phyloP scores from a whole-genome alignment of 2,113 vertebrate genomes.

The Protobothrops mucrosquamatus region DNA sequence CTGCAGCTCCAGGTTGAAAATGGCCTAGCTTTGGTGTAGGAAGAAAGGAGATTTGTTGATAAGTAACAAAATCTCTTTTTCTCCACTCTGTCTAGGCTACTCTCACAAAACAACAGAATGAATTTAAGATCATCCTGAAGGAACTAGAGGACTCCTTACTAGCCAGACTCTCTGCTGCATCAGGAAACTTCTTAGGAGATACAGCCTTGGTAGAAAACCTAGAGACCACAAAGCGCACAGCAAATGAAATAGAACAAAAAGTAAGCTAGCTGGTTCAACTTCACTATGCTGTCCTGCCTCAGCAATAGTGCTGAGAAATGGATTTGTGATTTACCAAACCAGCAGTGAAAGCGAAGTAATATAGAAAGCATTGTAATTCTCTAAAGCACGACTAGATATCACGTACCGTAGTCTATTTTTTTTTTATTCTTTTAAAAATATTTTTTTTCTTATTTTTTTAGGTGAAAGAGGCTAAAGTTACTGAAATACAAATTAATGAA shows the following conservation, averaged over 20 bases:
- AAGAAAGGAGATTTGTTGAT: not conserved
- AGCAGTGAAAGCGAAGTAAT: not conserved
- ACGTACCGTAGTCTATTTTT: rapidly evolving
- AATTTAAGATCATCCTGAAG: slow-evolving; percentile 75
- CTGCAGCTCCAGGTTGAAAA: not conserved
- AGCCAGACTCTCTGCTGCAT: slow-evolving; percentile 66
- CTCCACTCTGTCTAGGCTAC: slow-evolving; percentile 52
- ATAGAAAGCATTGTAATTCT: too few relatives aligned
- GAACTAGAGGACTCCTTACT: slow-evolving; percentile 75
- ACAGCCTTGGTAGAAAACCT: slow-evolving; percentile 73
- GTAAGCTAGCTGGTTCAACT: not conserved
- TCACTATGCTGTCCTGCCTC: not conserved
- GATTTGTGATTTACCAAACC: rapidly evolving
- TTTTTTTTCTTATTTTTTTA: slow-evolving; percentile 5
- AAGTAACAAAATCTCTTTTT: rapidly evolving
- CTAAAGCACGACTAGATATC: not conserved
- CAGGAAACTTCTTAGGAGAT: slow-evolving; percentile 69
- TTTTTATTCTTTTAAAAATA: not conserved
- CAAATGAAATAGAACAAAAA: slow-evolving; percentile 74
- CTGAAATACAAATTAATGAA: slow-evolving; percentile 68
- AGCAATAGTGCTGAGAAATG: rapidly evolving
- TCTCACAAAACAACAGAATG: slow-evolving; percentile 75
- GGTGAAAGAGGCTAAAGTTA: slow-evolving; percentile 73
- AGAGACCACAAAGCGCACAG: slow-evolving; percentile 71
- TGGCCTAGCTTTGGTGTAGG: not conserved